Conservation (phyloP, 2,888 invertebrate genomes). For the Iphiclides podalirius region DNA sequence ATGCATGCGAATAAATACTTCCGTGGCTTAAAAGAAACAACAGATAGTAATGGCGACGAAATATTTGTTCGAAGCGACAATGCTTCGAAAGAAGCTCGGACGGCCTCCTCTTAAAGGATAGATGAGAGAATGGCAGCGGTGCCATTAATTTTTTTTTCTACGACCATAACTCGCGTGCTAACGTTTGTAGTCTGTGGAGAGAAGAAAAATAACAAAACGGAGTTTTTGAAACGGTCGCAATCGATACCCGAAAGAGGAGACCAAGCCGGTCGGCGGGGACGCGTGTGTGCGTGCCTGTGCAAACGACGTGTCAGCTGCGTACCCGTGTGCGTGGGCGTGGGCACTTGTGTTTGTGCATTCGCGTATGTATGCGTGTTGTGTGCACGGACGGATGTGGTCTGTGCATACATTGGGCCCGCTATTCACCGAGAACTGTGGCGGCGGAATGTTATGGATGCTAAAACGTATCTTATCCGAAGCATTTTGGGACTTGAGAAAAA, state of each 20-base stretch:
- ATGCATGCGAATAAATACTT: too few relatives aligned
- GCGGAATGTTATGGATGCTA: conserved; percentile 26
- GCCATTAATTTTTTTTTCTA: too few relatives aligned
- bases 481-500: not conserved
- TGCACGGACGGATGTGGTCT: conserved; percentile 56
- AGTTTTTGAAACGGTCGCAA: conserved; percentile 52
- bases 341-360: not conserved
- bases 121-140: too few relatives aligned
- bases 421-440: conserved; percentile 31
- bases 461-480: not conserved
- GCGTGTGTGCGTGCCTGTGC: conserved; percentile 32
- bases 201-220: conserved; percentile 4
- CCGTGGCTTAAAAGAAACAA: too few relatives aligned
- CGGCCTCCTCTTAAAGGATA: too few relatives aligned
- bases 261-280: conserved; percentile 41
- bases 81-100: not conserved
- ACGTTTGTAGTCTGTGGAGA: not conserved
- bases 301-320: too few relatives aligned
- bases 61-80: too few relatives aligned
- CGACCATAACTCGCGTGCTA: not conserved
- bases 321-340: conserved; percentile 25
- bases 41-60: too few relatives aligned
- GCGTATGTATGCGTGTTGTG: conserved; percentile 28
- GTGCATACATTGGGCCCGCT: conserved; percentile 34
- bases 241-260: conserved; percentile 59